Evolutionary conservation across 2,888 invertebrate species (phyloP).

Genomic region (Campoplex capitator): DNA sequence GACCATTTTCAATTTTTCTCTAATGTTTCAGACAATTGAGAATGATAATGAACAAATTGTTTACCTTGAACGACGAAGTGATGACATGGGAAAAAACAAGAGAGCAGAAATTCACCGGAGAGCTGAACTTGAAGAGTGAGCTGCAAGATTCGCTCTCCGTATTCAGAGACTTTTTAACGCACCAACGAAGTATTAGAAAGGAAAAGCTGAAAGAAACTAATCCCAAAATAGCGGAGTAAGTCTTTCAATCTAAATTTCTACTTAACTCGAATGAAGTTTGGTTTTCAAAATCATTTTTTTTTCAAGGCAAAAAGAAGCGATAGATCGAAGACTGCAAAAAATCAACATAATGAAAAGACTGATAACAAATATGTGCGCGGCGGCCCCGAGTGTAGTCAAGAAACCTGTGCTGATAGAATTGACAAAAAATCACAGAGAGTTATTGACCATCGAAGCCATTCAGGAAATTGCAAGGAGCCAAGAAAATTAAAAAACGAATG

Average conservation of each 20-base stretch:
- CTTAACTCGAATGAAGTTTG: background rate
- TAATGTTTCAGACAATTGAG: constrained; percentile 56
- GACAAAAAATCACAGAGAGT: constrained; percentile 68
- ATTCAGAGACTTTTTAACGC: constrained; percentile 68
- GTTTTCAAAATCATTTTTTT: background rate
- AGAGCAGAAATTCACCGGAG: constrained; percentile 11
- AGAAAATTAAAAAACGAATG: background rate
- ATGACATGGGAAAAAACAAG: constrained; percentile 53
- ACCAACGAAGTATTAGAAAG: constrained; percentile 62
- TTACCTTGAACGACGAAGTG: constrained; percentile 61
- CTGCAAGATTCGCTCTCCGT: constrained; percentile 54
- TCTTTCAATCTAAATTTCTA: background rate
- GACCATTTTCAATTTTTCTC: background rate
- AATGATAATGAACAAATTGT: constrained; percentile 66
- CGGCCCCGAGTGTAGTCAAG: constrained; percentile 45
- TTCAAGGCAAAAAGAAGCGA: constrained; percentile 68
- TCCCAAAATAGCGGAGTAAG: constrained; percentile 69
- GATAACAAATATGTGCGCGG: constrained; percentile 69
- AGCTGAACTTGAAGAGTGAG: constrained; percentile 59
- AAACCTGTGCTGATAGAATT: constrained; percentile 56
- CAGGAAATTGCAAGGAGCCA: constrained; percentile 59
- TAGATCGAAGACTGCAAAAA: constrained; percentile 65
- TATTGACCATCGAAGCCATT: constrained; percentile 68
- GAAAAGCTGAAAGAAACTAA: constrained; percentile 68
- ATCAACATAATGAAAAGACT: constrained; percentile 72